These are phyloP conservation scores for Mus minutoides DNA, from an alignment of 2,797 vertebrate species.

Conservation along the genomic window DNA sequence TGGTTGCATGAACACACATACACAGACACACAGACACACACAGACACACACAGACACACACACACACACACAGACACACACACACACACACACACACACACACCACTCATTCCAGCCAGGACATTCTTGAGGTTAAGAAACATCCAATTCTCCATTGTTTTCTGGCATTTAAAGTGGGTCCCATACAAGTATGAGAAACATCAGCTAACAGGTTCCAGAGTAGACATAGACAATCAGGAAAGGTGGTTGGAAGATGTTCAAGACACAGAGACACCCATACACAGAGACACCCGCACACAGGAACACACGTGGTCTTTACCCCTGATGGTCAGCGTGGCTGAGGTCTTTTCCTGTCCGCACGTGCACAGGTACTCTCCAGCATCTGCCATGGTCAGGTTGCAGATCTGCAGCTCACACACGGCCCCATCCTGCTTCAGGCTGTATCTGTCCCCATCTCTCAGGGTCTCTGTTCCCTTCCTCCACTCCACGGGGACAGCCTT, in stretches of 20 bases:
- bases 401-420: constrained; percentile 75
- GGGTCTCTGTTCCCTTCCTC: constrained; percentile 85
- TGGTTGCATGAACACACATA: neutral
- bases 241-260: neutral
- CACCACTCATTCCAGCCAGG: neutral
- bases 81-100: constrained; percentile 11
- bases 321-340: constrained; percentile 75
- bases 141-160: neutral
- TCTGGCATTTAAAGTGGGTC: neutral
- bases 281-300: neutral
- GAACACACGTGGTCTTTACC: constrained; percentile 78
- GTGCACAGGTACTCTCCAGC: constrained; percentile 85
- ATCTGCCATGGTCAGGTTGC: constrained; percentile 77
- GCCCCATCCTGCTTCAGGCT: constrained; percentile 59
- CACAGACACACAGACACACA: no score
- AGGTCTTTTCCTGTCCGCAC: constrained; percentile 83
- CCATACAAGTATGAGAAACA: neutral
- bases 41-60: no score
- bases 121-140: neutral
- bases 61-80: neutral
- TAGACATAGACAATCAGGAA: neutral
- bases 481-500: constrained; percentile 87
- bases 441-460: constrained; percentile 83
- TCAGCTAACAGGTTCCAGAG: no score
- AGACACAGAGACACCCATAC: neutral